Evolutionary conservation across 2,797 vertebrate genomes (phyloP).

Genomic region (Hapalemur alaotrensis): DNA sequence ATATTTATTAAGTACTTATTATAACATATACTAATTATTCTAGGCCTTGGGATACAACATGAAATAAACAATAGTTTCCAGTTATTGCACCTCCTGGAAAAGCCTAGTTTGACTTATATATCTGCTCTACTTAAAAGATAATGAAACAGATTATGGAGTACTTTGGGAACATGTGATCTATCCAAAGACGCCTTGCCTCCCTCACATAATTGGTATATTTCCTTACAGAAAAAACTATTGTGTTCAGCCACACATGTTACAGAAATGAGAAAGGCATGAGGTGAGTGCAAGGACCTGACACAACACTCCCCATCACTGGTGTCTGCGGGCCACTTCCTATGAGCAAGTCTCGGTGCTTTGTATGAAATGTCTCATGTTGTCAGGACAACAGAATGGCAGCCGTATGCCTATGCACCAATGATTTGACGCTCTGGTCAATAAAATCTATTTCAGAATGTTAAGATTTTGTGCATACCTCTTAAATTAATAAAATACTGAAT

Average conservation of each 20-base stretch:
- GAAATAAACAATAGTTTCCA: neutral
- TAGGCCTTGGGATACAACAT: neutral
- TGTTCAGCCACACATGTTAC: neutral
- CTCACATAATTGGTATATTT: neutral
- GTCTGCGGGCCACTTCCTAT: neutral
- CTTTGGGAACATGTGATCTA: neutral
- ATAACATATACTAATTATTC: neutral
- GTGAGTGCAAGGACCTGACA: neutral
- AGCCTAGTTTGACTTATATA: neutral
- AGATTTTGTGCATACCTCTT: neutral
- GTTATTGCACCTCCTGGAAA: neutral
- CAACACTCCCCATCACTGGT: neutral
- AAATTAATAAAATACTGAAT: neutral
- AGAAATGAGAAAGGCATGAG: neutral
- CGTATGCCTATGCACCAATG: neutral
- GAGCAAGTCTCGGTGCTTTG: neutral
- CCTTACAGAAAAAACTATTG: neutral
- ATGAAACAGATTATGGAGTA: neutral
- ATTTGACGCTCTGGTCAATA: neutral
- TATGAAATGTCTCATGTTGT: neutral
- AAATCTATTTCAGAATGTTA: neutral
- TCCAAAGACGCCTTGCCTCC: neutral
- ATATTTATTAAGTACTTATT: neutral
- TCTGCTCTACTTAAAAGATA: neutral
- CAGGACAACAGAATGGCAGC: neutral